Base-by-base conservation (phyloP, 2,888 invertebrate species). In the Rhingia campestris region DNA sequence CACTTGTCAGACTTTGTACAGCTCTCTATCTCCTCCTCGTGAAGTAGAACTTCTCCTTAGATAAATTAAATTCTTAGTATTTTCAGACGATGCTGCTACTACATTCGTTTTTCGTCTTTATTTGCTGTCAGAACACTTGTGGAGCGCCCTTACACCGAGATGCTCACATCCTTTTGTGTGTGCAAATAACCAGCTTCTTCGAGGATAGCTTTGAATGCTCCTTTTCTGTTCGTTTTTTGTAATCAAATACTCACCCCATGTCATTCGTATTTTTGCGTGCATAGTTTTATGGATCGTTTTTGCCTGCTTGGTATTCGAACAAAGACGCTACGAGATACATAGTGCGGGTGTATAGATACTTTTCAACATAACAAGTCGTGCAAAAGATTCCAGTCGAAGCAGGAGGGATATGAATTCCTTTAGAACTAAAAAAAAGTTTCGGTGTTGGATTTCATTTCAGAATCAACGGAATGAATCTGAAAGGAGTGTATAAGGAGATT, bases 371-470 rank as follows among this genome's bases (percentile, higher is more conserved):
- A 22, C 43, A 67, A 41, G 37, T 14, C 49, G 51, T 56, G 47
- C 10, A 33, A 39, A 33, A 6, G 39, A 45, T 1, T 43, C 14
- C 5, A 14, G 43, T 14, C 4, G 12, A 10, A 37, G n/a, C n/a
- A 49, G 9, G 30, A 7, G 10, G 9, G 10, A 41, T 9, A 10
- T 32, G 7, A 22, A 47, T 53, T 67, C 69, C 35, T 53, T 69
- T 45, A 37, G 39, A 67, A 67, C 43, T 58, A 9, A 69, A 64
- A 67, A 69, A 64, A 67, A 56, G 7, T 49, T 30, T 73, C 56
- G 77, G 73, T 82, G 49, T 82, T 77, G 77, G 61, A 73, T 82
- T 82, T 77, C 81, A 77, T 47, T 72, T 63, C 66, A 14, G 12
- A 76, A 81, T 81, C 69, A 58, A 69, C 53, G 70, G 67, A 73